Evolutionary conservation across 2,113 vertebrate species (phyloP).

Genomic region (Callocephalon fimbriatum): DNA sequence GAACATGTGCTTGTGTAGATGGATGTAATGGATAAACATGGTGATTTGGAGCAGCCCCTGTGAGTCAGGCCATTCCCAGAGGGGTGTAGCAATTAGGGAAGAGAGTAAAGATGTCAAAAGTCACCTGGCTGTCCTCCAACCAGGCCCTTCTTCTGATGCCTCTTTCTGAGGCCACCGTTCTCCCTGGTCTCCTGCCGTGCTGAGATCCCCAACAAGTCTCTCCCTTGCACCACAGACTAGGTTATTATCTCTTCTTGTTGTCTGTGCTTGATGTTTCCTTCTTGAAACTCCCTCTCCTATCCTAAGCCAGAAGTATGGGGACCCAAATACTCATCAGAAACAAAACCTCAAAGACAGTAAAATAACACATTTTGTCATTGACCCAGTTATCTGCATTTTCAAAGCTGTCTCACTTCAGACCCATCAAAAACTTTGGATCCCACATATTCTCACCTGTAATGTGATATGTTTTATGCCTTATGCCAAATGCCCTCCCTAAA

Average conservation of each 20-base stretch:
- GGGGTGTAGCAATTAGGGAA: neutral
- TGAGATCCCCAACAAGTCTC: neutral
- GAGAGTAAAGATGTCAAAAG: neutral
- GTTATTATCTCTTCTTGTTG: neutral
- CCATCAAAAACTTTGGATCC: slow-evolving; percentile 17
- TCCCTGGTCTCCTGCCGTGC: neutral
- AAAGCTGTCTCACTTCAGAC: slow-evolving; percentile 21
- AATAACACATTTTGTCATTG: slow-evolving; percentile 3
- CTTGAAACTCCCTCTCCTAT: neutral
- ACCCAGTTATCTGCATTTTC: slow-evolving; percentile 24
- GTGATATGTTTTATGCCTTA: slow-evolving; percentile 35
- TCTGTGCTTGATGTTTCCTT: neutral
- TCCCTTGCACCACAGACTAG: neutral
- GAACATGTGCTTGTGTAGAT: neutral
- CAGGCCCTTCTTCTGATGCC: neutral
- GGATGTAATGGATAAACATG: neutral
- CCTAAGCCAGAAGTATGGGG: neutral
- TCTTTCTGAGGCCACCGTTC: neutral
- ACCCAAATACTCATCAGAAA: neutral
- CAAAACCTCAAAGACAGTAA: neutral
- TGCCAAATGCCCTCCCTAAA: neutral
- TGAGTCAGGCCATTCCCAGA: neutral
- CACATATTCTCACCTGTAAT: slow-evolving; percentile 54
- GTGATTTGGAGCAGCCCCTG: neutral
- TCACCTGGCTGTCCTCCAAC: neutral